Percentiles rank a stretch among this genome's conserved stretches.
Conservation (phyloP, 35 echinoderm and acorn worm species). For the Antedon bifida region DNA sequence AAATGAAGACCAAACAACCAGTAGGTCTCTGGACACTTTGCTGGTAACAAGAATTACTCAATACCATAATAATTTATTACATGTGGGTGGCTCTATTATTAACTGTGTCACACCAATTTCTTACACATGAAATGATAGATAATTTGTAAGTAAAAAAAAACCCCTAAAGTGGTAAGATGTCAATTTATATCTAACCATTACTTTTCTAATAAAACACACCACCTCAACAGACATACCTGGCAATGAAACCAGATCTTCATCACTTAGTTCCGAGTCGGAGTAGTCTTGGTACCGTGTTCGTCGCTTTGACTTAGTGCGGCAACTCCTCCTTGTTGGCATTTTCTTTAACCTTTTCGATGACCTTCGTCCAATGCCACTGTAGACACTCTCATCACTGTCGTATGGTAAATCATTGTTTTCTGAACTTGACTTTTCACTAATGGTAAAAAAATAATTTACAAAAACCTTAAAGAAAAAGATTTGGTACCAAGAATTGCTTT, state of each 20-base stretch:
- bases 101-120: too few species aligned
- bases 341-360: neutral
- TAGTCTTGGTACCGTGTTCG: neutral
- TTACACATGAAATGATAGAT: too few species aligned
- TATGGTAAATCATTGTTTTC: neutral
- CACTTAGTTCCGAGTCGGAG: neutral
- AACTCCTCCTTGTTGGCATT: neutral
- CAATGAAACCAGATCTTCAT: neutral
- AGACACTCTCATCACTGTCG: neutral
- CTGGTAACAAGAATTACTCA: neutral
- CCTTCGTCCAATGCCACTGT: neutral
- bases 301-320: neutral
- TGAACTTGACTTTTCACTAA: neutral
- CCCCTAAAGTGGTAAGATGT: too few species aligned
- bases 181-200: neutral
- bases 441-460: neutral
- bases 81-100: too few species aligned
- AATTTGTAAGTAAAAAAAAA: too few species aligned
- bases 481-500: too few species aligned
- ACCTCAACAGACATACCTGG: neutral
- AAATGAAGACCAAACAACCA: neutral
- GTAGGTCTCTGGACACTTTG: too few species aligned
- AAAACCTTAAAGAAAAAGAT: too few species aligned
- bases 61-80: neutral
- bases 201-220: neutral